Conservation (phyloP, 1,140 invertebrate genomes). For the Philopotamus ludificatus region DNA sequence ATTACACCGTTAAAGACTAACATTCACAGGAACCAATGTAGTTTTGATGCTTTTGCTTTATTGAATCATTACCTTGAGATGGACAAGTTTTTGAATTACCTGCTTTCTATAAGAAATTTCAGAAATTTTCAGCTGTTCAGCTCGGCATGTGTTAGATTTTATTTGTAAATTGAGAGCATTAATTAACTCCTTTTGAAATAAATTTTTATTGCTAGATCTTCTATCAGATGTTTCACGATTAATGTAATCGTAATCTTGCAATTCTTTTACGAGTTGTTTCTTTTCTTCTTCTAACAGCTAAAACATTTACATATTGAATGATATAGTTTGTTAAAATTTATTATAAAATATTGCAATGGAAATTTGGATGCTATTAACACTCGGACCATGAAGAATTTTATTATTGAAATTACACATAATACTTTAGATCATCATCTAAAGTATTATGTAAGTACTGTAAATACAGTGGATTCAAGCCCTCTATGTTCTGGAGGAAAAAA, state of each 20-base stretch:
- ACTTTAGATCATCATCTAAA: too few relatives aligned
- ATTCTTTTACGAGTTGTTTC: constrained; percentile 23
- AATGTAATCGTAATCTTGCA: constrained; percentile 27
- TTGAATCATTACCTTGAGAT: too few relatives aligned
- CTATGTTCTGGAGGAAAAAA: too few relatives aligned
- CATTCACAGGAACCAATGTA: not conserved
- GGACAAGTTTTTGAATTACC: too few relatives aligned
- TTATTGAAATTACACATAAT: too few relatives aligned
- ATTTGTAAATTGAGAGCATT: constrained; percentile 29
- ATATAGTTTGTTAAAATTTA: not conserved
- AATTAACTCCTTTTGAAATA: constrained; percentile 13
- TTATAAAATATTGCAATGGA: too few relatives aligned
- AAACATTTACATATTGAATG: not conserved
- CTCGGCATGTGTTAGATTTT: constrained; percentile 9
- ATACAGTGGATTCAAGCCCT: too few relatives aligned
- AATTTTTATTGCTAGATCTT: not conserved
- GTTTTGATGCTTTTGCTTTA: too few relatives aligned
- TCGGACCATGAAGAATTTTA: too few relatives aligned
- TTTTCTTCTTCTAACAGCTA: constrained; percentile 20
- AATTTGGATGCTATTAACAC: too few relatives aligned
- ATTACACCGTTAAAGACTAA: not conserved
- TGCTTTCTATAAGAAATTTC: constrained; percentile 26
- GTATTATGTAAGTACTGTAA: too few relatives aligned
- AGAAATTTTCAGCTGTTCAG: constrained; percentile 10
- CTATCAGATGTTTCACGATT: not conserved